Evolutionary conservation across 1,140 invertebrate species (phyloP).

Genomic region (Centruroides sculpturatus): DNA sequence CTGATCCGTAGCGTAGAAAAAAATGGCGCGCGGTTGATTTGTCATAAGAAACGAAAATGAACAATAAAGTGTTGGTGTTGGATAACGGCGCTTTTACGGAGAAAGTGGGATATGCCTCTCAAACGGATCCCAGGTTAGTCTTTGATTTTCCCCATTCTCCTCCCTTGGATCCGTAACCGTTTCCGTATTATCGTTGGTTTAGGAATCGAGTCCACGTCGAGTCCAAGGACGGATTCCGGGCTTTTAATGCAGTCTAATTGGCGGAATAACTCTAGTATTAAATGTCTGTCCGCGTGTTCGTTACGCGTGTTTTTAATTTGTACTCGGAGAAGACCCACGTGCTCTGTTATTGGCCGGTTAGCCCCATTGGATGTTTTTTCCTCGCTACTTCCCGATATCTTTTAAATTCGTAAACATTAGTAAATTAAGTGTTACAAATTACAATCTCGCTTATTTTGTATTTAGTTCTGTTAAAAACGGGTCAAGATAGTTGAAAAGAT

Average conservation of each 20-base stretch:
- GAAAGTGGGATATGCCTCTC: conserved; percentile 62
- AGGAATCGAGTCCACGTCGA: neutral
- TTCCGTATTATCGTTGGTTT: neutral
- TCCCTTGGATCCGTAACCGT: neutral
- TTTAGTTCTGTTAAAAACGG: too few species aligned
- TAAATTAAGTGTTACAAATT: too few species aligned
- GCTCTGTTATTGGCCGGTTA: too few species aligned
- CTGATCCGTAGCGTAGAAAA: too few species aligned
- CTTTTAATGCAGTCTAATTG: conserved; percentile 8
- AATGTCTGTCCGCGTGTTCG: neutral
- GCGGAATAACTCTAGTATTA: neutral
- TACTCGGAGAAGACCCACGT: too few species aligned
- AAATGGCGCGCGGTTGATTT: too few species aligned
- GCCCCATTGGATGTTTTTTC: too few species aligned
- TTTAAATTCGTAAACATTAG: too few species aligned
- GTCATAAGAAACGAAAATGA: neutral
- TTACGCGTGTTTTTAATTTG: too few species aligned
- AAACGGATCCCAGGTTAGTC: conserved; percentile 44
- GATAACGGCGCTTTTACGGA: conserved; percentile 76
- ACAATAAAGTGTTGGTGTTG: conserved; percentile 42
- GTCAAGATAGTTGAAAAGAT: too few species aligned
- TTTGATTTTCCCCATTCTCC: conserved; percentile 19
- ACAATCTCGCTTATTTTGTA: too few species aligned
- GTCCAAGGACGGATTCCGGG: neutral
- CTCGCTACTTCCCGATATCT: too few species aligned